A percentile compares a stretch with the other conserved stretches of the same genome.
phyloP scores from a whole-genome alignment of 2,797 vertebrate species.

The Alca torda region DNA sequence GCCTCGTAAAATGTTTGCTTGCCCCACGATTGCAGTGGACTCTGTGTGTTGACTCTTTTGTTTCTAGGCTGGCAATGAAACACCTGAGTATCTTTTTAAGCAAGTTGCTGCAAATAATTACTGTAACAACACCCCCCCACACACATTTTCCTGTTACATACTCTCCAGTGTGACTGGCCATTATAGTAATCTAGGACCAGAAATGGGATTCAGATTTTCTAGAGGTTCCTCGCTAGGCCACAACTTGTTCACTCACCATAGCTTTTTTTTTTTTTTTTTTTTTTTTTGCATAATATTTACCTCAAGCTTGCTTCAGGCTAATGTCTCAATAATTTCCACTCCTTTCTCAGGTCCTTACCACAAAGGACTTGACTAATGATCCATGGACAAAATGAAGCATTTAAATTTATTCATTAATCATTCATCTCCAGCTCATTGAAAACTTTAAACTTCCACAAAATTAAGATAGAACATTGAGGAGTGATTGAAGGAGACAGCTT shows the following conservation, averaged over 20 bases:
- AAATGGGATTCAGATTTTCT: slow-evolving; percentile 71
- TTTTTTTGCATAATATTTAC: slow-evolving; percentile 98
- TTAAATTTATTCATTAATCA: slow-evolving; percentile 99
- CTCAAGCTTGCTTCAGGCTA: slow-evolving; percentile 99
- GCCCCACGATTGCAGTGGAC: neutral
- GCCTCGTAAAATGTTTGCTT: neutral
- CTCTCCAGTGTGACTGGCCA: neutral
- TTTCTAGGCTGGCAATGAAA: slow-evolving; percentile 30
- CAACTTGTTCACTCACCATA: slow-evolving; percentile 82
- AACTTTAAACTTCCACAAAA: slow-evolving; percentile 99
- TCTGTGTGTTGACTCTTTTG: neutral
- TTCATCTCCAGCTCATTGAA: slow-evolving; percentile 99
- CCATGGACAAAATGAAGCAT: slow-evolving; percentile 99
- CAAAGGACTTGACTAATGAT: slow-evolving; percentile 99
- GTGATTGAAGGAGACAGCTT: slow-evolving; percentile 99
- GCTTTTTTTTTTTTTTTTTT: slow-evolving; percentile 26
- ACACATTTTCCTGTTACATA: slow-evolving; percentile 7
- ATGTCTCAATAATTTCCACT: slow-evolving; percentile 99
- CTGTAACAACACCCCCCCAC: neutral
- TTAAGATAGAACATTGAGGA: slow-evolving; percentile 99
- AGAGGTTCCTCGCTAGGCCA: slow-evolving; percentile 79
- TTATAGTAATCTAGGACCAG: neutral
- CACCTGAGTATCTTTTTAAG: slow-evolving; percentile 34
- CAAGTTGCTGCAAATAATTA: slow-evolving; percentile 35
- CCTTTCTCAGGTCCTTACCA: slow-evolving; percentile 99